These are phyloP conservation scores for Andrena cerasifolii DNA, from an alignment of 1,140 invertebrate species.

Conservation along the genomic window DNA sequence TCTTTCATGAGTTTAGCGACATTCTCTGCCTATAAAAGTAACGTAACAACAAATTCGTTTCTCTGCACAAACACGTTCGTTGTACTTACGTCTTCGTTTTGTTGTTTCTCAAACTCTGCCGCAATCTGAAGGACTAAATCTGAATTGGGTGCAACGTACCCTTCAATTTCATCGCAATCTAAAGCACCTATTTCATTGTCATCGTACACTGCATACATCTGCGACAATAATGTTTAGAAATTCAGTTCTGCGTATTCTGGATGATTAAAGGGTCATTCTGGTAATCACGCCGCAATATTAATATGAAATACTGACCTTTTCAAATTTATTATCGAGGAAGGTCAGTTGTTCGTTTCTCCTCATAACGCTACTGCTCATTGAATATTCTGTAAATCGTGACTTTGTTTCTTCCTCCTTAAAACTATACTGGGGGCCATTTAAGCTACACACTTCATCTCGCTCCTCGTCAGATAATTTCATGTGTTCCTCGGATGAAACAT, in stretches of 20 bases:
- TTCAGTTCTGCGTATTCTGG: constrained; percentile 4
- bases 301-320: constrained; percentile 85
- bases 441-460: constrained; percentile 82
- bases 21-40: constrained; percentile 67
- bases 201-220: constrained; percentile 94
- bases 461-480: constrained; percentile 79
- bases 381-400: constrained; percentile 96
- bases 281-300: too few relatives aligned
- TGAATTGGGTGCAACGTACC: constrained; percentile 87
- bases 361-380: constrained; percentile 96
- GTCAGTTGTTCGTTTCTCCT: constrained; percentile 92
- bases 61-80: neutral
- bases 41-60: neutral
- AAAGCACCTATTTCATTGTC: constrained; percentile 95
- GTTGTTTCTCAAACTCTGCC: constrained; percentile 84
- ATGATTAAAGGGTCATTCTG: too few relatives aligned
- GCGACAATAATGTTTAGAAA: constrained; percentile 56
- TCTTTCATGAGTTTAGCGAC: constrained; percentile 73
- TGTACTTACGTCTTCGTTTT: constrained; percentile 70
- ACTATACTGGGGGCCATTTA: constrained; percentile 78
- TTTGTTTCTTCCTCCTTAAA: constrained; percentile 91
- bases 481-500: constrained; percentile 69
- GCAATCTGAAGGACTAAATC: constrained; percentile 85
- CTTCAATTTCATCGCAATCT: constrained; percentile 95
- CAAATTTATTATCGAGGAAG: constrained; percentile 95